Evolutionary conservation across 2,888 invertebrate species (phyloP), one percentile per base, ranked within the genome.

Genomic region (Morpho helenor): DNA sequence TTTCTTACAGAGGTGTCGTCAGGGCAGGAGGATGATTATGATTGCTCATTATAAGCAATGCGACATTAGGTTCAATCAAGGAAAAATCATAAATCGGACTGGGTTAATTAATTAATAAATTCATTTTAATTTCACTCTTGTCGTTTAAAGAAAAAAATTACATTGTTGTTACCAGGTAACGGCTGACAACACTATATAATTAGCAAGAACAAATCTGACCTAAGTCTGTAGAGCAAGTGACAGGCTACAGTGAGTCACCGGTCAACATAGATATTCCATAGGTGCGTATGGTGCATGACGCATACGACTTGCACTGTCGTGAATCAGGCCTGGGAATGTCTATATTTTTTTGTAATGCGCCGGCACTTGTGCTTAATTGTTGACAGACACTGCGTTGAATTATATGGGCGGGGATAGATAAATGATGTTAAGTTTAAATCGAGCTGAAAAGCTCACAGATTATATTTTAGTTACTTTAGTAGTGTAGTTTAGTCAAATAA

Each of bases 281-380:
- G 58, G 42, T 50, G 60, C 52, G 52, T 57, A 57, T 52, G 39
- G 23, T 52, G 7, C 49, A 64, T 69, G 70, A 70, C 66, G 61
- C 69, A 66, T 63, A 45, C 64, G 47, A 53, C 49, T 64, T 64
- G 59, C 59, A 60, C 65, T 50, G 44, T 52, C 53, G 62, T 68
- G 68, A 69, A 59, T 67, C 65, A 66, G 66, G 63, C 53, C 59
- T 52, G 64, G 52, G 66, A 66, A 65, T 63, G 65, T 62, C 42
- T 44, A 60, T 56, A 55, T 55, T 61, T 62, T 66, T 56, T 64
- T 63, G 60, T 44, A 62, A 59, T 56, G 53, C 40, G 50, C 49
- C 48, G 49, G 57, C 47, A 49, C 51, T 57, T 49, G 46, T 43
- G 41, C 48, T 7, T 42, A 16, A 10, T 54, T 54, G 48, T 46